These are phyloP conservation scores for Campoplex capitator DNA, from an alignment of 2,888 invertebrate genomes.

Conservation along the genomic window DNA sequence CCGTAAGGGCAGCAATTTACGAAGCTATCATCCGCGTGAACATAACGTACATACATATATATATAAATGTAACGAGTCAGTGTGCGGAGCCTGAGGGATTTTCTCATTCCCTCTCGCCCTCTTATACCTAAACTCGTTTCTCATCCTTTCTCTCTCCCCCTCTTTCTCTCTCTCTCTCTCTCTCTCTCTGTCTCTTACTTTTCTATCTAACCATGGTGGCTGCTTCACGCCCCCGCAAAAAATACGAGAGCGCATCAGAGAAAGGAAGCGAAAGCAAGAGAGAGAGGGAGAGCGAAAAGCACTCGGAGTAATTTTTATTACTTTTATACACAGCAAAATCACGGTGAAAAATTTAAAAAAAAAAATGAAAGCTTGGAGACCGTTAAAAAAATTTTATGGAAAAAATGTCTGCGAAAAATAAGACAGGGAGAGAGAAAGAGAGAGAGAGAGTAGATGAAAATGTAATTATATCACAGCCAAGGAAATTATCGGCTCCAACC, in stretches of 20 bases:
- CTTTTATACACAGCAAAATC: constrained; percentile 45
- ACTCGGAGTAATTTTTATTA: constrained; percentile 60
- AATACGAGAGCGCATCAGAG: constrained; percentile 10
- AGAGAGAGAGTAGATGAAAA: constrained; percentile 21
- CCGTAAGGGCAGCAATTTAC: constrained; percentile 82
- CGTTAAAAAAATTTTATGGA: constrained; percentile 9
- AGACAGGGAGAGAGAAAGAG: background rate
- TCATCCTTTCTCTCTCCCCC: constrained; percentile 53
- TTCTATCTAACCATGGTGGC: constrained; percentile 56
- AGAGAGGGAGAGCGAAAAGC: constrained; percentile 31
- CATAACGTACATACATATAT: constrained; percentile 61
- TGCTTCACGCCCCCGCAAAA: constrained; percentile 58
- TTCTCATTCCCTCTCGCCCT: constrained; percentile 45
- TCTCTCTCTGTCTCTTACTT: constrained; percentile 49
- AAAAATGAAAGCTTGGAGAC: background rate
- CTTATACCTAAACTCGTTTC: constrained; percentile 65
- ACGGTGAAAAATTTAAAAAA: constrained; percentile 23
- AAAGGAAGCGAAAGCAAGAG: constrained; percentile 10
- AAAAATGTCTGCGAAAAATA: background rate
- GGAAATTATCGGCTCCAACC: constrained; percentile 18
- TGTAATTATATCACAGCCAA: constrained; percentile 27
- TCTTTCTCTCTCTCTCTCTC: constrained; percentile 40
- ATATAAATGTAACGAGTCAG: constrained; percentile 61
- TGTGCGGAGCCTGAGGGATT: constrained; percentile 64
- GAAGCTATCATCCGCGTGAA: constrained; percentile 81